These are phyloP conservation scores for Axinella damicornis DNA, from an alignment of 37 sponge, comb jelly and placozoan genomes.

Conservation along the genomic window DNA sequence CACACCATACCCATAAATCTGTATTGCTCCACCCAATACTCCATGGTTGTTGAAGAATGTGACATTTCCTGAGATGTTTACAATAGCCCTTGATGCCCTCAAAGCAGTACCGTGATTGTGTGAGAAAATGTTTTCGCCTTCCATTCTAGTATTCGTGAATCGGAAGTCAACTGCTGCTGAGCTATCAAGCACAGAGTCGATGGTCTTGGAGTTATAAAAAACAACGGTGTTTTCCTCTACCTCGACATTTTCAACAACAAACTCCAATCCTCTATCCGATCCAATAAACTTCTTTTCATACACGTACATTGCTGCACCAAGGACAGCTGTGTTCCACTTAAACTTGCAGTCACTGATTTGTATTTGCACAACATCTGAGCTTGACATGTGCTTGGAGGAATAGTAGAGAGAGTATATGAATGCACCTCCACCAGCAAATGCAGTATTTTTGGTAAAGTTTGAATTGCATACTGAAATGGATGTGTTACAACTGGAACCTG, in stretches of 20 bases:
- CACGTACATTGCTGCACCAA: conserved; percentile 32
- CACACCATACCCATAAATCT: background rate
- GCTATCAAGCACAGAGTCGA: background rate
- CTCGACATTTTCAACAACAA: conserved; percentile 1
- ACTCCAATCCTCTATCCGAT: conserved; percentile 23
- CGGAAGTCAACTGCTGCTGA: conserved; percentile 13
- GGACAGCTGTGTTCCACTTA: conserved; percentile 12
- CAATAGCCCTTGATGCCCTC: background rate
- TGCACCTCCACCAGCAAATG: conserved; percentile 12
- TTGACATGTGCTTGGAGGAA: background rate
- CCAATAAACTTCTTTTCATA: conserved; percentile 23
- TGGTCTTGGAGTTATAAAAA: background rate
- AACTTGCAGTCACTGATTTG: conserved; percentile 21
- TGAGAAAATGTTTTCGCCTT: background rate
- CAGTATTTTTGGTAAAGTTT: conserved; percentile 9
- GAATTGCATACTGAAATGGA: background rate
- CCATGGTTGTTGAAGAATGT: conserved; percentile 47
- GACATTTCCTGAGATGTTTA: conserved; percentile 6
- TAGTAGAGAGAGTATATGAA: conserved; percentile 17
- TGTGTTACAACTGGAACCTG: too few relatives aligned
- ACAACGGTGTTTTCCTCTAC: conserved; percentile 8
- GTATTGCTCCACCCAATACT: conserved; percentile 42
- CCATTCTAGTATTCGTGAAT: conserved; percentile 17
- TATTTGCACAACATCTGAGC: background rate
- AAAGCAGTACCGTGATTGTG: conserved; percentile 42